These are phyloP conservation scores for Oryzias melastigma DNA, from an alignment of 2,113 vertebrate genomes.

Conservation along the genomic window DNA sequence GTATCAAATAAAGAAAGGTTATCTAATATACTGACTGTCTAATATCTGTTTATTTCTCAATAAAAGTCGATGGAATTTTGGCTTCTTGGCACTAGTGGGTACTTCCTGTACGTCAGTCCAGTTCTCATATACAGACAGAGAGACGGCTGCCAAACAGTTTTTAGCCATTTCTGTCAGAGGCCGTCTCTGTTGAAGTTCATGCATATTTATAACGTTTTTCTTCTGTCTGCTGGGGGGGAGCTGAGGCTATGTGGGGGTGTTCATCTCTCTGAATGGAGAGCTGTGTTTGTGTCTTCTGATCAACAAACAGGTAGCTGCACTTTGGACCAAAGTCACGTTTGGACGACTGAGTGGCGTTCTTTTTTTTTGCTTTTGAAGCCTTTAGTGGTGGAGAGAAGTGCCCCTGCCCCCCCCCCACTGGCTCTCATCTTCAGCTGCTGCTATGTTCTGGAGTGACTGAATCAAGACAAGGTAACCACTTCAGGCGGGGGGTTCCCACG, in stretches of 20 bases:
- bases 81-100: too few species aligned
- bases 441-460: slow-evolving; percentile 48
- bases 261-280: slow-evolving; percentile 54
- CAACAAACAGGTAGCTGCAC: slow-evolving; percentile 54
- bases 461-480: slow-evolving; percentile 53
- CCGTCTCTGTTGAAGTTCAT: slow-evolving; percentile 60
- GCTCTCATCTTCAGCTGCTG: slow-evolving; percentile 44
- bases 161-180: slow-evolving; percentile 60
- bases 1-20: too few species aligned
- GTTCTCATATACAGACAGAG: too few species aligned
- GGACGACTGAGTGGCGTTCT: slow-evolving; percentile 43
- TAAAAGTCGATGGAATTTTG: too few species aligned
- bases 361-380: slow-evolving; percentile 36
- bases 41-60: too few species aligned
- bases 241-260: slow-evolving; percentile 13
- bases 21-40: too few species aligned
- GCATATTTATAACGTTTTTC: slow-evolving; percentile 75
- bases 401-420: slow-evolving; percentile 29
- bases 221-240: slow-evolving; percentile 58
- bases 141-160: slow-evolving; percentile 9
- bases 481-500: slow-evolving; percentile 53
- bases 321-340: slow-evolving; percentile 67
- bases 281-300: slow-evolving; percentile 54
- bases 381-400: slow-evolving; percentile 52
- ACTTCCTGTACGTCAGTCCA: too few species aligned